phyloP scores from a whole-genome alignment of 2,797 vertebrate genomes.

The Macropus fuliginosus region DNA sequence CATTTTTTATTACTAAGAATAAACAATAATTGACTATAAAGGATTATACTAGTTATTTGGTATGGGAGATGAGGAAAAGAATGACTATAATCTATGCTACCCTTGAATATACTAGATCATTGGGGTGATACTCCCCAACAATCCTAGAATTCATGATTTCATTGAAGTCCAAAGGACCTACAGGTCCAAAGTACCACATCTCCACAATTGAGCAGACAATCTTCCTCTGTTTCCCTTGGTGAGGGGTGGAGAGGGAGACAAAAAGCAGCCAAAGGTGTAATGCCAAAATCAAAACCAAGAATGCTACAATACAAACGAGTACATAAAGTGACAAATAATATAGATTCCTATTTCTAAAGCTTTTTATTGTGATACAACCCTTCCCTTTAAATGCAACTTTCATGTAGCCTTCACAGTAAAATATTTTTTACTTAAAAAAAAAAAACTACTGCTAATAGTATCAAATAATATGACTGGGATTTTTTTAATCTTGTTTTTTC shows the following conservation, averaged over 20 bases:
- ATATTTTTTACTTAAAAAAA: not conserved
- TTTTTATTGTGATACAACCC: not conserved
- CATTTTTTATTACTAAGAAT: not conserved
- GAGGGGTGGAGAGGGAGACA: too few relatives aligned
- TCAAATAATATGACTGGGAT: not conserved
- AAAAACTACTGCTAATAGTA: not conserved
- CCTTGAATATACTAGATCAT: not conserved
- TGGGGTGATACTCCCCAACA: not conserved
- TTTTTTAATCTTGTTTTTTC: not conserved
- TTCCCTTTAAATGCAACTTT: not conserved
- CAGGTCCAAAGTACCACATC: not conserved
- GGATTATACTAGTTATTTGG: not conserved
- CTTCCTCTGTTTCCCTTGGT: not conserved
- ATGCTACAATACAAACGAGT: not conserved
- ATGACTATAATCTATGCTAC: not conserved
- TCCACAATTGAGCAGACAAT: not conserved
- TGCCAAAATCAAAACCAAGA: not conserved
- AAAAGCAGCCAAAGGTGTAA: not conserved
- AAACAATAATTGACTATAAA: not conserved
- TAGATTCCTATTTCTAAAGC: not conserved
- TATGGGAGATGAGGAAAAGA: not conserved
- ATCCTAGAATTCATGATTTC: not conserved
- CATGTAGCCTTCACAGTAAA: not conserved
- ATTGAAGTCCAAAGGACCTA: not conserved
- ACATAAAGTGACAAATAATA: constrained; percentile 30